Base-by-base conservation (phyloP, 2,113 vertebrate genomes). In the Protobothrops mucrosquamatus region DNA sequence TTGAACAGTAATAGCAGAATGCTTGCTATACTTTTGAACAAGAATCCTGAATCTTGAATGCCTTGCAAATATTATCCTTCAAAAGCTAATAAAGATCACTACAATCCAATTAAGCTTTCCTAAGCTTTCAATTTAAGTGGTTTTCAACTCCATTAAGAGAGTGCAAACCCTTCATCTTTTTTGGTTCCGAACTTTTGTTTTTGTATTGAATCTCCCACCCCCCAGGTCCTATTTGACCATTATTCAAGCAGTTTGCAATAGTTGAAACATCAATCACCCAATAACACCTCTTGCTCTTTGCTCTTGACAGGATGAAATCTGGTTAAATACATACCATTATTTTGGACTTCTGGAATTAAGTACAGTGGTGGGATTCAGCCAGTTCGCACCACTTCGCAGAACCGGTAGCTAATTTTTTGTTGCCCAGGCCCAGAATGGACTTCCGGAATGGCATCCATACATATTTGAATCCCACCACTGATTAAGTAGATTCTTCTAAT, bases 21-120 rank as follows among this genome's bases (percentile, higher is more conserved):
- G 29, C 34, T n/a, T 92, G 52, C 11, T 34, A 46, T 14, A n/a
- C 6, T 4, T 46, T 59, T 23, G 57, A 88, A 86, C 18, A 85
- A 29, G 59, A 7, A 2, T 56, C 11, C 69, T 34, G n/a, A 14
- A 3, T 56, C 46, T 34, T 48, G n/a, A 69, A 69, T 88, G n/a
- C 48, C 23, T 92, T 24, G 23, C 59, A 69, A 92, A 88, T 88
- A 88, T 39, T 87, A 88, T 92, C 64, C 11, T 48, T 18, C 46
- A 87, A 88, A 86, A 92, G 59, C 86, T 69, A 61, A 92, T 92
- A 74, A 88, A 92, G 48, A 74, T 54, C 86, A 88, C 23, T n/a
- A 39, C 86, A 86, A 51, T 88, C 88, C 48, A 69, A 59, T 92
- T 92, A 88, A 69, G 39, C 48, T 92, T 88, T 24, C 20, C 29